Conservation (phyloP, 1,140 invertebrate species). For the Pseudomyrmex cubaensis region DNA sequence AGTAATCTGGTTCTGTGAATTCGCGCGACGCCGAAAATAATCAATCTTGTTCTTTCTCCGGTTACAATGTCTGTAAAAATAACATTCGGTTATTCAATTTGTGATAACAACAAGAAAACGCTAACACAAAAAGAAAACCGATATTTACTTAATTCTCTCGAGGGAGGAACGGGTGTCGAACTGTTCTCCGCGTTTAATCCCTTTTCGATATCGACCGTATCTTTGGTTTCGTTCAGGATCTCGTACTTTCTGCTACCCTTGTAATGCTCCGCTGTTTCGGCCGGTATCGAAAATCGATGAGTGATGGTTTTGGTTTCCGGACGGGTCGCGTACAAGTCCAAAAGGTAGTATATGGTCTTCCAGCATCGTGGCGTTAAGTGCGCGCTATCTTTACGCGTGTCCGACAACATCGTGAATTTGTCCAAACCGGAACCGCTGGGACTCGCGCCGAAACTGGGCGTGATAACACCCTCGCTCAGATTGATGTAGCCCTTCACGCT, state of each 20-base stretch:
- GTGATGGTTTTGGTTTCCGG: conserved; percentile 96
- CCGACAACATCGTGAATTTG: conserved; percentile 85
- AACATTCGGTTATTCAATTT: conserved; percentile 2
- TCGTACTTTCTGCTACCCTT: conserved; percentile 80
- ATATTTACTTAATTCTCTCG: conserved; percentile 80
- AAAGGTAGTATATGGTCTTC: conserved; percentile 96
- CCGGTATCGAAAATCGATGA: conserved; percentile 85
- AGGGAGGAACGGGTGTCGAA: conserved; percentile 85
- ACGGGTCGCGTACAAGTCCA: conserved; percentile 97
- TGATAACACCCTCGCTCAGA: conserved; percentile 89
- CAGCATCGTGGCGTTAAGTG: conserved; percentile 93
- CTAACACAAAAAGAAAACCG: not conserved
- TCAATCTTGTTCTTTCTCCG: conserved; percentile 86
- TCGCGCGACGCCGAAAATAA: conserved; percentile 95
- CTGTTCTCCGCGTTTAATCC: conserved; percentile 81
- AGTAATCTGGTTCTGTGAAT: conserved; percentile 95
- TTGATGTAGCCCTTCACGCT: conserved; percentile 92
- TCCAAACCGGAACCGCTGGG: conserved; percentile 87
- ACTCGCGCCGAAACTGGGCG: conserved; percentile 89
- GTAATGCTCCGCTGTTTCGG: conserved; percentile 79
- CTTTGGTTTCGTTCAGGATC: conserved; percentile 78
- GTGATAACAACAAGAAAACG: no score
- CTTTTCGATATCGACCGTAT: conserved; percentile 82
- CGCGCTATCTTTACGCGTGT: conserved; percentile 83
- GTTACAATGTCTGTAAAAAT: conserved; percentile 81